Conservation (phyloP, 2,113 vertebrate genomes). For the Trochalopteron elliotii region DNA sequence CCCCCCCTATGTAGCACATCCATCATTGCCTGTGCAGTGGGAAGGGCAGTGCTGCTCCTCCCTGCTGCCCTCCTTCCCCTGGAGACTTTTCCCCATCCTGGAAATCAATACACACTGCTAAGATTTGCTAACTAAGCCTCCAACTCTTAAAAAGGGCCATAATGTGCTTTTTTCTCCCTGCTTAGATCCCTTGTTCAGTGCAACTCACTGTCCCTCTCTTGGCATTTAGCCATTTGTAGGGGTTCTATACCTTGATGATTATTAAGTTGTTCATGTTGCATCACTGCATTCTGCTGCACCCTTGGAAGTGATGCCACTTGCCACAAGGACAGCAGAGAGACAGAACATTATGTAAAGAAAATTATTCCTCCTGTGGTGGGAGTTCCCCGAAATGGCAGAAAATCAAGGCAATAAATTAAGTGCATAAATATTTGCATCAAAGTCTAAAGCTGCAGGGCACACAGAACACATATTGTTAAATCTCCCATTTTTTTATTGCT, state of each 20-base stretch:
- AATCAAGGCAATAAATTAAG: slow-evolving; percentile 2
- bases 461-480: not conserved
- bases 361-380: not conserved
- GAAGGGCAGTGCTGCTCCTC: not conserved
- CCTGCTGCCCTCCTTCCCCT: not conserved
- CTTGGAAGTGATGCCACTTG: not conserved
- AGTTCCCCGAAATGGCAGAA: not conserved
- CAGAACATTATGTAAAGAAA: not conserved
- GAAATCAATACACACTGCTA: not conserved
- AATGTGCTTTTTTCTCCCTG: not conserved
- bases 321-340: not conserved
- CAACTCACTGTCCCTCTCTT: not conserved
- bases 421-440: not conserved
- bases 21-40: not conserved
- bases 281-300: not conserved
- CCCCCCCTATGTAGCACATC: fast-evolving
- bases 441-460: not conserved
- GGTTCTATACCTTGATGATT: not conserved
- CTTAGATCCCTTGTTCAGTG: not conserved
- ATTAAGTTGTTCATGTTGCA: not conserved
- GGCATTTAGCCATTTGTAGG: not conserved
- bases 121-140: not conserved
- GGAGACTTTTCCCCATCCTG: not conserved
- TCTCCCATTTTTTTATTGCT: slow-evolving; percentile 4
- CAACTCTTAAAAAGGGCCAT: not conserved